Evolutionary conservation across 2,797 vertebrate species (phyloP).

Genomic region (Channallabes apus): DNA sequence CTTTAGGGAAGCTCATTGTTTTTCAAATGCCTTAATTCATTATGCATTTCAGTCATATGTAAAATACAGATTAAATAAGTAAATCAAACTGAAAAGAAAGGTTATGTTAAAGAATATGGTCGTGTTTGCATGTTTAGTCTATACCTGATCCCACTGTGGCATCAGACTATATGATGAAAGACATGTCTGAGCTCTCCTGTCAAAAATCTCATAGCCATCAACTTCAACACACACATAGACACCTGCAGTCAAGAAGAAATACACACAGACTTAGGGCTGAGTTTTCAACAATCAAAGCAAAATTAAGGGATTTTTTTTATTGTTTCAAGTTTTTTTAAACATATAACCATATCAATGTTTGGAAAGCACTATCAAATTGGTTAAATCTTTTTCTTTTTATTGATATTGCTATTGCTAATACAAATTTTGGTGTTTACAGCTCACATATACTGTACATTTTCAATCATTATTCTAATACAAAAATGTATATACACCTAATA

Average conservation of each 20-base stretch:
- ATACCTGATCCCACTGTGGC: conserved; percentile 78
- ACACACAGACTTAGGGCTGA: not conserved
- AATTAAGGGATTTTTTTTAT: not conserved
- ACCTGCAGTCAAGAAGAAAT: conserved; percentile 56
- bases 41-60: not conserved
- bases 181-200: conserved; percentile 70
- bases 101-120: not conserved
- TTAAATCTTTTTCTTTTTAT: not conserved
- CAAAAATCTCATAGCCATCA: conserved; percentile 73
- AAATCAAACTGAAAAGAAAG: not conserved
- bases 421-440: not conserved
- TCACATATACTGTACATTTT: not conserved
- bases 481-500: not conserved
- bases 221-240: conserved; percentile 73
- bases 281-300: not conserved
- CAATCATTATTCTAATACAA: conserved; percentile 1
- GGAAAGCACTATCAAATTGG: not conserved
- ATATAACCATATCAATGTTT: not conserved
- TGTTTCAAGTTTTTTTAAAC: not conserved
- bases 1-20: not conserved
- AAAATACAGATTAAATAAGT: not conserved
- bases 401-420: not conserved
- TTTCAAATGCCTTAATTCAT: not conserved
- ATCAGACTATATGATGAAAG: conserved; percentile 64
- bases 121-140: conserved; percentile 6